A percentile compares a stretch with the other conserved stretches of the same genome.
phyloP scores from a whole-genome alignment of 2,797 vertebrate species.

The Cyprinella venusta region DNA sequence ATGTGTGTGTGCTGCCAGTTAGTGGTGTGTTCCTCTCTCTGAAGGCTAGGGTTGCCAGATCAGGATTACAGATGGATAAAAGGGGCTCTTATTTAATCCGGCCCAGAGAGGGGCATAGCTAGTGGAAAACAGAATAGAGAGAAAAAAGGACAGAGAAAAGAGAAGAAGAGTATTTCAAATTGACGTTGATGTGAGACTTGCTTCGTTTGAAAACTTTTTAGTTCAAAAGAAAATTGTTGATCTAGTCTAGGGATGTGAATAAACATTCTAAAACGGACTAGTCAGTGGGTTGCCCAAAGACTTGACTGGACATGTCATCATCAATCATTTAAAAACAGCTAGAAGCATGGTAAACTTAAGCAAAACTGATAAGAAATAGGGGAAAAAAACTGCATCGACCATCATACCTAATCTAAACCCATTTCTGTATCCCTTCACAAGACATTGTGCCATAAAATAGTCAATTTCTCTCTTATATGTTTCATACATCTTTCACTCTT shows the following conservation, averaged over 20 bases:
- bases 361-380: neutral
- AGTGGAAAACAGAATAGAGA: slow-evolving; percentile 42
- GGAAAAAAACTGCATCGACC: neutral
- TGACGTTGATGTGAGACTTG: neutral
- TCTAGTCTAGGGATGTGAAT: neutral
- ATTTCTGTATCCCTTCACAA: neutral
- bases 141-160: neutral
- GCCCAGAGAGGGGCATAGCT: slow-evolving; percentile 60
- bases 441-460: neutral
- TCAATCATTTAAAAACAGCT: neutral
- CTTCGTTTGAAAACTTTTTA: neutral
- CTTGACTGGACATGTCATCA: neutral
- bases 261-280: neutral
- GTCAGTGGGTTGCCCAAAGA: neutral
- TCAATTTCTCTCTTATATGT: neutral
- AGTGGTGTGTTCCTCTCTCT: slow-evolving; percentile 30
- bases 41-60: slow-evolving; percentile 38
- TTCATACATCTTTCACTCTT: neutral
- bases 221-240: neutral
- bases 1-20: slow-evolving; percentile 35
- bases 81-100: slow-evolving; percentile 72
- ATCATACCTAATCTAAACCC: neutral
- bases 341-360: neutral
- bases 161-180: neutral
- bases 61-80: slow-evolving; percentile 73